Evolutionary conservation across 2,113 vertebrate genomes (phyloP), one percentile per base, ranked within the genome.

Genomic region (Oryzias celebensis): DNA sequence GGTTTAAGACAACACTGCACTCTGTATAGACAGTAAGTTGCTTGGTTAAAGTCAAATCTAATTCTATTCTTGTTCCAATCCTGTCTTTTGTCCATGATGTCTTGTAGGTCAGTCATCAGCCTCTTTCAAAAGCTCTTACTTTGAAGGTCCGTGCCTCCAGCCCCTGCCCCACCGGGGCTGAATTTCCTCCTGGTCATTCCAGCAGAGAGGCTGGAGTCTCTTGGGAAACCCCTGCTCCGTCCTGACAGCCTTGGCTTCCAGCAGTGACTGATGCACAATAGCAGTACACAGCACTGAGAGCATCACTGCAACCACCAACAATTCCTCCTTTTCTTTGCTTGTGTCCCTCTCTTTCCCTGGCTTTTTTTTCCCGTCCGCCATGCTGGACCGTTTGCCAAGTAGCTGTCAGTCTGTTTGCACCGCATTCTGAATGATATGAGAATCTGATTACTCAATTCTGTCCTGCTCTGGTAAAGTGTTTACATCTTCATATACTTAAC

Each of bases 201-300:
- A 91, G 80, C 75, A 20, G 81, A 72, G 77, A 90, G 80, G 86
- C 91, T 84, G 82, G 71, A 63, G 92, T 96, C 83, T 90, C 95
- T 89, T 87, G 69, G 88, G 95, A 93, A 91, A 97, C 94, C 41
- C 36, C 47, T 58, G 86, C 87, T 85, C 57, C 90, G 89, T 80
- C 81, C 71, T 89, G 87, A 88, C 85, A 87, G 80, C 46, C 71
- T 76, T 88, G 85, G 94, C 93, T 71, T 81, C 83, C 62, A 76
- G 83, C 73, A 87, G 61, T 93, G 93, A 92, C 84, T 83, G 85
- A 80, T 80, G 84, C 85, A 95, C 93, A 96, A 95, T 92, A 86
- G 80, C 75, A 20, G 74, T 59, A 73, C 79, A 85, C 73, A 88
- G 63, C 73, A 53, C 68, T 53, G 58, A 72, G 75, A 85, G 79